Percentiles rank a stretch among this genome's conserved stretches.
phyloP scores from a whole-genome alignment of 2,113 vertebrate genomes.

The Fregata magnificens region DNA sequence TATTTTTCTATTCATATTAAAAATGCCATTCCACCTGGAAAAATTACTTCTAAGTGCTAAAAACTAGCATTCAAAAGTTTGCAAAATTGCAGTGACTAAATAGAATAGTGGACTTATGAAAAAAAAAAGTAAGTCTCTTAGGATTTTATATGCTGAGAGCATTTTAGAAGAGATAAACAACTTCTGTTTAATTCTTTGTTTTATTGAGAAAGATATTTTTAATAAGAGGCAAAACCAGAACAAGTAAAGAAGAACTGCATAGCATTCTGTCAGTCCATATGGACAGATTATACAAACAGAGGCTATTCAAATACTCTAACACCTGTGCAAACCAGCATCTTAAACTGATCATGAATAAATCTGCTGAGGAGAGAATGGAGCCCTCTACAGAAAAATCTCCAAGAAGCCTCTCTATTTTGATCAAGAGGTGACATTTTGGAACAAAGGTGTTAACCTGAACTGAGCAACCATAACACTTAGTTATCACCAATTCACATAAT shows the following conservation, averaged over 20 bases:
- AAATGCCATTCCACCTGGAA: not conserved
- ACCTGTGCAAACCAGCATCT: not conserved
- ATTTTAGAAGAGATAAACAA: not conserved
- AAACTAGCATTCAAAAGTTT: not conserved
- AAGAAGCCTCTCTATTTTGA: not conserved
- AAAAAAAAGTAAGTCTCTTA: not conserved
- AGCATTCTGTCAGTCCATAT: not conserved
- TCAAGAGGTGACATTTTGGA: not conserved
- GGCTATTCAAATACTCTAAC: not conserved
- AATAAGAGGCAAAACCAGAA: not conserved
- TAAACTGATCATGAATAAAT: not conserved
- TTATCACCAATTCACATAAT: not conserved
- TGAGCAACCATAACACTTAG: not conserved
- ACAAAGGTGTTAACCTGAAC: not conserved
- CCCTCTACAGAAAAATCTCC: not conserved
- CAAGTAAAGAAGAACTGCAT: not conserved
- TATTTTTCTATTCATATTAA: not conserved
- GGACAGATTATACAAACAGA: not conserved
- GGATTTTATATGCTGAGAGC: not conserved
- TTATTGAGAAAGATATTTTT: not conserved
- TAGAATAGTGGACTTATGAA: not conserved
- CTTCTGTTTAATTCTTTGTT: not conserved
- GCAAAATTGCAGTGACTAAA: not conserved
- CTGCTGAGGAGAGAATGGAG: not conserved
- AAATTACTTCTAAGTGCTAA: not conserved